Conservation (phyloP, 2,888 invertebrate species). For the Oeneis ivallda region DNA sequence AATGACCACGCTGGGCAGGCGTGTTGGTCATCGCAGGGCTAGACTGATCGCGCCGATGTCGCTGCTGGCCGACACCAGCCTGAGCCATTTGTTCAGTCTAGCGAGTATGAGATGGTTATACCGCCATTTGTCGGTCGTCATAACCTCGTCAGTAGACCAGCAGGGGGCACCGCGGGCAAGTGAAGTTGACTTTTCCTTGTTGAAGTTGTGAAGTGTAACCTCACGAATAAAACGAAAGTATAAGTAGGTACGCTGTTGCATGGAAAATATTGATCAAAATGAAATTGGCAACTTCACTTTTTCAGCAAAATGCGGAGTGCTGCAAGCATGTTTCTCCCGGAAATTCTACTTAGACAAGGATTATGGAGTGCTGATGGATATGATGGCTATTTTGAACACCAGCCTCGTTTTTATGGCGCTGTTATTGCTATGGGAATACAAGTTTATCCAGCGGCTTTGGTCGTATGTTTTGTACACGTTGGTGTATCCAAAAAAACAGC, state of each 20-base stretch:
- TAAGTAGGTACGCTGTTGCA: background rate
- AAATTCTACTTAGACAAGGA: slow-evolving; percentile 51
- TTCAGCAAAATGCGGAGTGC: slow-evolving; percentile 66
- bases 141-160: too few relatives aligned
- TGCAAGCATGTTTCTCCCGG: slow-evolving; percentile 60
- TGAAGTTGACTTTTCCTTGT: too few relatives aligned
- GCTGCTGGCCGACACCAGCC: too few relatives aligned
- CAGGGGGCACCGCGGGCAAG: too few relatives aligned
- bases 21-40: too few relatives aligned
- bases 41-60: too few relatives aligned
- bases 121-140: too few relatives aligned
- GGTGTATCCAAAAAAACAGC: slow-evolving; percentile 36
- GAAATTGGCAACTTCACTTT: background rate
- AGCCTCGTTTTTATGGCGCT: slow-evolving; percentile 49
- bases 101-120: too few relatives aligned
- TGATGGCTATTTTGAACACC: slow-evolving; percentile 51
- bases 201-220: too few relatives aligned
- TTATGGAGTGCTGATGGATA: slow-evolving; percentile 54
- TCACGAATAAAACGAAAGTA: too few relatives aligned
- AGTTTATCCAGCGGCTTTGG: slow-evolving; percentile 49
- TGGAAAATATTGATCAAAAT: background rate
- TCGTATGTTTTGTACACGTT: slow-evolving; percentile 36
- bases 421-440: slow-evolving; percentile 62
- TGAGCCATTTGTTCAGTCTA: too few relatives aligned
- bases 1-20: too few relatives aligned